These are phyloP conservation scores for Thunnus albacares DNA, from an alignment of 2,797 vertebrate genomes.

Conservation along the genomic window DNA sequence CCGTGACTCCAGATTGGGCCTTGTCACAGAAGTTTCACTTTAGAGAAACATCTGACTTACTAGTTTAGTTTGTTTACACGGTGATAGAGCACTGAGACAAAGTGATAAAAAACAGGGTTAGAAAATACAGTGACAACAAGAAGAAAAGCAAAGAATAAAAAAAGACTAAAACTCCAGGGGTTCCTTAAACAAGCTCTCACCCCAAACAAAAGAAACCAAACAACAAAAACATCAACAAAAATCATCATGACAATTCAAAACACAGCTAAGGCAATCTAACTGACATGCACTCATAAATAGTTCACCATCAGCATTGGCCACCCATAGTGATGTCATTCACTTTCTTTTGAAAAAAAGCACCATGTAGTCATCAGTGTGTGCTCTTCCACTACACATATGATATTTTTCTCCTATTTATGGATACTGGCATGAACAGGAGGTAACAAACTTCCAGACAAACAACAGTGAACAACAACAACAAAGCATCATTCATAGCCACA, in stretches of 20 bases:
- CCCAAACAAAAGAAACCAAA: constrained; percentile 14
- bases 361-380: neutral
- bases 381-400: neutral
- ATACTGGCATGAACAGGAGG: constrained; percentile 10
- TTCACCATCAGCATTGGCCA: constrained; percentile 24
- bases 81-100: constrained; percentile 14
- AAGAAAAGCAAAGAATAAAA: constrained; percentile 22
- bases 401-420: constrained; percentile 1
- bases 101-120: constrained; percentile 11
- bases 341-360: constrained; percentile 23
- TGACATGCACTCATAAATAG: constrained; percentile 41
- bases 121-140: constrained; percentile 37
- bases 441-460: constrained; percentile 8
- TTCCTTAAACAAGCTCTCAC: constrained; percentile 36
- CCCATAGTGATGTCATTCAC: constrained; percentile 24
- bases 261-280: constrained; percentile 26
- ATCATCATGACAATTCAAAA: constrained; percentile 36
- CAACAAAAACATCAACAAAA: constrained; percentile 31
- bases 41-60: constrained; percentile 41
- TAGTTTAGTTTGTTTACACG: constrained; percentile 42
- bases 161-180: constrained; percentile 24
- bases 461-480: neutral
- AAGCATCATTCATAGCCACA: neutral
- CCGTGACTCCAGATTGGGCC: constrained; percentile 30
- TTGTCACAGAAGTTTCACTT: constrained; percentile 37